Percentiles rank a stretch among this genome's conserved stretches.
Conservation (phyloP, 2,113 vertebrate genomes). For the Hemiprocne comata region DNA sequence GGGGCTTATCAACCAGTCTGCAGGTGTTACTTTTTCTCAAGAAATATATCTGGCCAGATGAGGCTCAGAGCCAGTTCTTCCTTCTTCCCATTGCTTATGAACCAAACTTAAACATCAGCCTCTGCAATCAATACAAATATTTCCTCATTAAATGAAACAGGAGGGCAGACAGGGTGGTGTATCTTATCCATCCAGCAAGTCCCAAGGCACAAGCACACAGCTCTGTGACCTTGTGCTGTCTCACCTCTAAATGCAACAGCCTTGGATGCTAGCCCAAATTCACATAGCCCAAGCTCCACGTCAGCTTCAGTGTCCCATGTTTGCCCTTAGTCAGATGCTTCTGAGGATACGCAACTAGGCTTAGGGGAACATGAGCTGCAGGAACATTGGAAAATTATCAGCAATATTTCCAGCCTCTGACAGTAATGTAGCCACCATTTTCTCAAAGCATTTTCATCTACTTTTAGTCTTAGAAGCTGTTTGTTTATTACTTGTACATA, state of each 20-base stretch:
- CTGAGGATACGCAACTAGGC: neutral
- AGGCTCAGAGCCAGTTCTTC: neutral
- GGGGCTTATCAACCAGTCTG: neutral
- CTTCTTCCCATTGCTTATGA: neutral
- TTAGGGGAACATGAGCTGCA: fast-evolving
- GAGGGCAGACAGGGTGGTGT: neutral
- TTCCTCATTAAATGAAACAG: neutral
- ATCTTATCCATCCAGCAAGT: neutral
- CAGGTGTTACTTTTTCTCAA: constrained; percentile 8
- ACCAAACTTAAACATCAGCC: neutral
- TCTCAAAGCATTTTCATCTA: neutral
- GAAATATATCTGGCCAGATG: neutral
- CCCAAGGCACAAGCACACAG: neutral
- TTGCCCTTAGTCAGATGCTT: neutral
- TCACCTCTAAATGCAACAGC: neutral
- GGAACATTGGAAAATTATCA: neutral
- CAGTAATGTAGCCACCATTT: neutral
- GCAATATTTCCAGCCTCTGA: neutral
- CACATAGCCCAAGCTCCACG: neutral
- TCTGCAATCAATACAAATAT: neutral
- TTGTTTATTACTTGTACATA: neutral
- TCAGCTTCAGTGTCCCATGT: neutral
- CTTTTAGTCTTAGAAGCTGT: neutral
- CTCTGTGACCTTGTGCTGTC: neutral
- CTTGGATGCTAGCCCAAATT: neutral